Evolutionary conservation across 2,113 vertebrate species (phyloP).

Genomic region (Callorhinus ursinus): DNA sequence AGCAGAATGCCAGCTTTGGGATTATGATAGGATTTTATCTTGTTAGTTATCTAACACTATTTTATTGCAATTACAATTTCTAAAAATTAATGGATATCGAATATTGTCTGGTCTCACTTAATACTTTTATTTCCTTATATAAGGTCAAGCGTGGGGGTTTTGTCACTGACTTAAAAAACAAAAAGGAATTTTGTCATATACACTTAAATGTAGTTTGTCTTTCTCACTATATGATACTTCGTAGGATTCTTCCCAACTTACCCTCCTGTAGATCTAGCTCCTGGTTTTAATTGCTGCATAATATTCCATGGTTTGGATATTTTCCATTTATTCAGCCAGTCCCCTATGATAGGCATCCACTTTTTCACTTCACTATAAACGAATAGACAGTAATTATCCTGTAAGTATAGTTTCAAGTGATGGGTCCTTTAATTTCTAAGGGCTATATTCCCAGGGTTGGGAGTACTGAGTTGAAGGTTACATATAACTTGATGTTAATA

Average conservation of each 20-base stretch:
- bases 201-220: background rate
- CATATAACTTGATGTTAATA: background rate
- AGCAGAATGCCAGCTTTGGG: constrained; percentile 1
- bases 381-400: background rate
- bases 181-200: background rate
- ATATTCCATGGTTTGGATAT: background rate
- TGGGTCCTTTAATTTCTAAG: background rate
- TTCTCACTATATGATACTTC: background rate
- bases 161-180: background rate
- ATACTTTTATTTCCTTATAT: background rate
- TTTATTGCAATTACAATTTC: background rate
- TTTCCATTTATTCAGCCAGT: background rate
- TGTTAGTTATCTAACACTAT: background rate
- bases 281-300: background rate
- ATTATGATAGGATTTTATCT: background rate
- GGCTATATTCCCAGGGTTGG: background rate
- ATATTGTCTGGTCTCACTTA: constrained; percentile 23
- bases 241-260: background rate
- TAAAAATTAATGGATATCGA: constrained; percentile 14
- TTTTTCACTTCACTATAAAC: background rate
- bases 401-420: background rate
- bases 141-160: background rate
- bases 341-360: background rate
- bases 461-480: background rate
- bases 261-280: background rate